Base-by-base conservation (phyloP, 2,113 vertebrate genomes). In the Bubalus kerabau region DNA sequence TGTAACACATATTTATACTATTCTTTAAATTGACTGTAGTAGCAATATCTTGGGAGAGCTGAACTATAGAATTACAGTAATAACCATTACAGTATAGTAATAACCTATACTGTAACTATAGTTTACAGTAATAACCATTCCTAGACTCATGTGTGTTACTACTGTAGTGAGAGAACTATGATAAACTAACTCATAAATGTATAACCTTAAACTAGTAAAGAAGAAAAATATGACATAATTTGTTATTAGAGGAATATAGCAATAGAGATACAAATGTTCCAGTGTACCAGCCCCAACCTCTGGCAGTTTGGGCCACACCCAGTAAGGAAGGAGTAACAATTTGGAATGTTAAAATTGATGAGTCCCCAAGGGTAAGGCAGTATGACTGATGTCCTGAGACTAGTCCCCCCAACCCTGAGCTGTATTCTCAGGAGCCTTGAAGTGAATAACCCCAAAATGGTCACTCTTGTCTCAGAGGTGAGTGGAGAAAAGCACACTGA, bases 1-100 rank as follows among this genome's bases (percentile, higher is more conserved):
- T 71, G 3, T 60, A 94, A 80, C 16, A 74, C 28, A 57, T 62
- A 56, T 57, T 94, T 64, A 83, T 67, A 88, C 7, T 40, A n/a
- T 86, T 94, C 54, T 95, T 94, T 89, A 95, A 89, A 90, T 56
- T 90, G n/a, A 24, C 23, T 86, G 21, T 43, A 89, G 60, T 62
- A 91, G 43, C 64, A 95, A 95, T 81, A 87, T 30, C 50, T 84
- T 62, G 64, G 50, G 15, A 97, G 36, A 93, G 6, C 46, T 90
- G 57, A 95, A 52, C 67, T 90, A 89, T 1, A n/a, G 76, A 95
- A 40, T 87, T 81, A 76, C 26, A 14, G 36, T 71, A 95, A 78
- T 60, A 94, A 95, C 78, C 16, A 36, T 74, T 14, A 40, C 40
- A 40, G 40, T 40, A 40, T 40, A 40, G 40, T 40, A 40, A 40